phyloP scores from a whole-genome alignment of 2,113 vertebrate species.

The Azemiops feae region DNA sequence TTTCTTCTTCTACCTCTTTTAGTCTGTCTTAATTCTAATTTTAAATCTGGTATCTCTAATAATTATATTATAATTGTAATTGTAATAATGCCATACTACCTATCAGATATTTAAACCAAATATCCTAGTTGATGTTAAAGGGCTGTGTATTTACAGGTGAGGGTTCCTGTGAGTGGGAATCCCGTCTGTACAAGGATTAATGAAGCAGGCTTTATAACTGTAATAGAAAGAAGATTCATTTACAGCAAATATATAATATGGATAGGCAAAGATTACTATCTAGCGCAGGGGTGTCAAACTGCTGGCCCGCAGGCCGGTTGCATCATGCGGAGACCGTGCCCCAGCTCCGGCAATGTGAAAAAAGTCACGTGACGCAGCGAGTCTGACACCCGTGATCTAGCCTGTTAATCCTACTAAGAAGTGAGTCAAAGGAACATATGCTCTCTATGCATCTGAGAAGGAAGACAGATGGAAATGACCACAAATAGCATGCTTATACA shows the following conservation, averaged over 20 bases:
- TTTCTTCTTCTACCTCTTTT: background rate
- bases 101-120: background rate
- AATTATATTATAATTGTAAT: background rate
- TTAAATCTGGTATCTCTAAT: background rate
- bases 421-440: background rate
- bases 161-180: background rate
- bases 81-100: background rate
- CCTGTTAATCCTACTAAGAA: background rate
- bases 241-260: background rate
- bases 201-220: background rate
- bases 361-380: too few species aligned
- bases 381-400: too few species aligned
- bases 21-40: background rate
- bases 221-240: background rate
- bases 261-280: background rate
- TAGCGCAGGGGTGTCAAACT: background rate
- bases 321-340: too few species aligned
- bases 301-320: too few species aligned
- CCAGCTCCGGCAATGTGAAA: too few species aligned
- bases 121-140: background rate
- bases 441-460: background rate
- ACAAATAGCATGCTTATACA: background rate
- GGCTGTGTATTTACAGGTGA: background rate
- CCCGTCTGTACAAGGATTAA: background rate
- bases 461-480: background rate